These are phyloP conservation scores for Papilio glaucus DNA, from an alignment of 1,140 invertebrate genomes.

Conservation along the genomic window DNA sequence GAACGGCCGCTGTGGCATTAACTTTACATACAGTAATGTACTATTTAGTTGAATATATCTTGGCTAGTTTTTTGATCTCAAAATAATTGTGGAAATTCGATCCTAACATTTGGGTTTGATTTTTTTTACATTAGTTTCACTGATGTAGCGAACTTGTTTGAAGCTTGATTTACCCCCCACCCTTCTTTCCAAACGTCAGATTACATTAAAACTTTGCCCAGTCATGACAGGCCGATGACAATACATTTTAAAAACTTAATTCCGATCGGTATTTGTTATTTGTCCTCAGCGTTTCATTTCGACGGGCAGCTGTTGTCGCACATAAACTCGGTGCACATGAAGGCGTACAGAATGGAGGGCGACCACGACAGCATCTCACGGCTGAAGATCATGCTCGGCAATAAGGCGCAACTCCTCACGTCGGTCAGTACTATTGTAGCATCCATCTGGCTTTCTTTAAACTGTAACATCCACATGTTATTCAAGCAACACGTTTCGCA, in stretches of 20 bases:
- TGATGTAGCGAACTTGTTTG: too few relatives aligned
- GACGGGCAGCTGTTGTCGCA: constrained; percentile 62
- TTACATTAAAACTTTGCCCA: too few relatives aligned
- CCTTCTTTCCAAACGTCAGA: too few relatives aligned
- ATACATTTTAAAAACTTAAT: background rate
- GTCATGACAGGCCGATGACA: background rate
- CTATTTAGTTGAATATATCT: too few relatives aligned
- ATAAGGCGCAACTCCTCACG: constrained; percentile 47
- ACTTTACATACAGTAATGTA: too few relatives aligned
- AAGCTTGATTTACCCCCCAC: too few relatives aligned
- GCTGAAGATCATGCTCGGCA: constrained; percentile 46
- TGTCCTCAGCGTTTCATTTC: constrained; percentile 59
- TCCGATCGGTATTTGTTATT: constrained; percentile 10
- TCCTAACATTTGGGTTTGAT: too few relatives aligned
- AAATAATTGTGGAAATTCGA: too few relatives aligned
- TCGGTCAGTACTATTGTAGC: constrained; percentile 40
- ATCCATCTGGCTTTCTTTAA: background rate
- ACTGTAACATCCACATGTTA: too few relatives aligned
- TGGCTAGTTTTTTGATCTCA: too few relatives aligned
- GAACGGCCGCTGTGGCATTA: too few relatives aligned
- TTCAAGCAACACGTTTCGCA: background rate
- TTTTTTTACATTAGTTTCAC: too few relatives aligned
- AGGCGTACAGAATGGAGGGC: constrained; percentile 40
- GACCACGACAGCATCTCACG: constrained; percentile 40
- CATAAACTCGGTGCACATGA: constrained; percentile 56